Percentiles rank a stretch among this genome's conserved stretches.
Evolutionary conservation across 2,797 vertebrate species (phyloP).

Genomic region (Malurus leucopterus): DNA sequence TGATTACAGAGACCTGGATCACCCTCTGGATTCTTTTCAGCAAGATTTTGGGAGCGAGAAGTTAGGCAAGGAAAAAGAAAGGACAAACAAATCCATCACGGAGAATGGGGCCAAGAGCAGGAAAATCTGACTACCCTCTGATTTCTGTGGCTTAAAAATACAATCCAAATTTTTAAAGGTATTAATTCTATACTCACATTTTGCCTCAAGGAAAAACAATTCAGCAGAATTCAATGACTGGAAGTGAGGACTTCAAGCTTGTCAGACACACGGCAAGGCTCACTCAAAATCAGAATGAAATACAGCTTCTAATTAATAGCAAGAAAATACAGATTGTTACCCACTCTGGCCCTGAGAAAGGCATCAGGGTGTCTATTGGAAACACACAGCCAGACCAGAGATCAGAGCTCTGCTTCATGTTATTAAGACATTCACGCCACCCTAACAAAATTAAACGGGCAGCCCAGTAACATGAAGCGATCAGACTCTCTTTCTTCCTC

Average conservation of each 20-base stretch:
- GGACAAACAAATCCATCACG: neutral
- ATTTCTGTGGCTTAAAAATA: neutral
- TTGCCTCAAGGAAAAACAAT: constrained; percentile 41
- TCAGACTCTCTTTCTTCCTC: neutral
- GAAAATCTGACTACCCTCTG: neutral
- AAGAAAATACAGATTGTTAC: neutral
- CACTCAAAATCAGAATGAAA: neutral
- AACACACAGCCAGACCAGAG: neutral
- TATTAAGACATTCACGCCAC: neutral
- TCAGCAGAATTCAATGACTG: constrained; percentile 21
- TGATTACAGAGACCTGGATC: neutral
- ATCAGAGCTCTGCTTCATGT: neutral
- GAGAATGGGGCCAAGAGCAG: neutral
- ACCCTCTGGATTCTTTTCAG: neutral
- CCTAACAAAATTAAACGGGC: neutral
- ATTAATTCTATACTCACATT: neutral
- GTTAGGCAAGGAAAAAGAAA: neutral
- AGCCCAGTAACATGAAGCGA: neutral
- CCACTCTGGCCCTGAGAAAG: constrained; percentile 3
- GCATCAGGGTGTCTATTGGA: neutral
- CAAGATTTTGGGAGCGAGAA: neutral
- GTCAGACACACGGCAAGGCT: neutral
- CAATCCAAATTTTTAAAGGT: neutral
- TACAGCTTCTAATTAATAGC: neutral
- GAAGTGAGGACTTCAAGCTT: neutral